Base-by-base conservation (phyloP, 2,113 vertebrate genomes). In the Pongo abelii region DNA sequence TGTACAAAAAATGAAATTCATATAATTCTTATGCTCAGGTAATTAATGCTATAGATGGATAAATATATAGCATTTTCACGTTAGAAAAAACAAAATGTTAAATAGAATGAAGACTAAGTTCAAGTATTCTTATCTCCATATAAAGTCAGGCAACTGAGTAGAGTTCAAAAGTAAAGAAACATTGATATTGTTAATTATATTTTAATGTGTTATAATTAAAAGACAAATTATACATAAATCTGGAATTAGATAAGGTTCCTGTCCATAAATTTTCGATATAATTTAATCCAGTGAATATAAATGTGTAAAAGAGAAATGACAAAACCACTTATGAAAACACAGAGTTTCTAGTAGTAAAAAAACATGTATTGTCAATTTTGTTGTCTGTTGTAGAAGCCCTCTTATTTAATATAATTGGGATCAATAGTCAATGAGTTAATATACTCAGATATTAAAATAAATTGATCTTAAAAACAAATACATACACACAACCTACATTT, bases 301-400 rank as follows among this genome's bases (percentile, higher is more conserved):
- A 84, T 89, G 72, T 97, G 78, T 46, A 85, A 92, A 94, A 75
- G 75, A 93, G 50, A 93, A 92, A 85, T 86, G 27, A 70, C 8
- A 80, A 10, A 93, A 78, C 7, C 25, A 90, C 91, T 81, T 94
- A 89, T 40, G 48, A 85, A 94, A 94, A 94, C 8, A 61, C 25
- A 89, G 38, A 52, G 5, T 69, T 80, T 88, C 46, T 59, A 90
- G 3, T 55, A 95, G 89, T 84, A 83, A 83, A 91, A 85, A 70
- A 61, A 6, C 22, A 22, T 43, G 4, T 55, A 11, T 94, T 95
- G 96, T 0, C 8, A 84, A 4, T 70, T 91, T 87, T 81, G 10
- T 22, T 90, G 2, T 89, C 22, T 69, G 2, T 55, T n/a, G 40
- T 74, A 93, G 57, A 85, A 97, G 40, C 22, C 12, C 64, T 89